These are phyloP conservation scores for Girardinichthys multiradiatus DNA, from an alignment of 2,113 vertebrate genomes.

Conservation along the genomic window DNA sequence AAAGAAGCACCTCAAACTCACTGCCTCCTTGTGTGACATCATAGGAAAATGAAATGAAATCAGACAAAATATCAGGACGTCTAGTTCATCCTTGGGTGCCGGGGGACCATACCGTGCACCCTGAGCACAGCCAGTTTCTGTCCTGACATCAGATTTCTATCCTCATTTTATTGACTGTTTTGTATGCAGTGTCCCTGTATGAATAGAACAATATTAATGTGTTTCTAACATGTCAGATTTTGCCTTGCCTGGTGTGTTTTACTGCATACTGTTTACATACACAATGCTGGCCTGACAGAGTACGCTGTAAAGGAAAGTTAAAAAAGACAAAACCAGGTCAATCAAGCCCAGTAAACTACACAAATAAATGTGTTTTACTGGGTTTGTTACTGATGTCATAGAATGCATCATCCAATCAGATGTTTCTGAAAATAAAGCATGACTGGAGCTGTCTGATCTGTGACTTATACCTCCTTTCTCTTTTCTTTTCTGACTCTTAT, in stretches of 20 bases:
- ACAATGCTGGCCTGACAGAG: no score
- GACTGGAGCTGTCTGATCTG: slow-evolving; percentile 28
- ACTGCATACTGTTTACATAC: no score
- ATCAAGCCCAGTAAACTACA: neutral
- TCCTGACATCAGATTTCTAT: neutral
- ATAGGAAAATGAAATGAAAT: no score
- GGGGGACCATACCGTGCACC: no score
- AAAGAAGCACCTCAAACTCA: no score
- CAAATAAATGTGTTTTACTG: neutral
- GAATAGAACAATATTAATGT: neutral
- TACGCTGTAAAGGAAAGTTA: no score
- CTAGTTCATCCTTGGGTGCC: no score
- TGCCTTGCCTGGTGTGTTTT: neutral
- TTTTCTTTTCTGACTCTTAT: neutral
- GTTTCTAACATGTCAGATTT: neutral
- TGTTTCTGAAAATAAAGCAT: neutral
- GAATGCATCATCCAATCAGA: slow-evolving; percentile 13
- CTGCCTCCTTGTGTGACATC: no score
- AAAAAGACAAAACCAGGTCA: neutral
- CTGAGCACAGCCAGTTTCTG: neutral
- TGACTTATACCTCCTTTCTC: slow-evolving; percentile 7
- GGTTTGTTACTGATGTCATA: slow-evolving; percentile 25
- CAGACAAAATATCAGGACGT: no score
- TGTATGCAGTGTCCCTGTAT: no score
- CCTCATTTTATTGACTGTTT: neutral